Percentiles rank a stretch among this genome's conserved stretches.
Evolutionary conservation across 2,888 invertebrate species (phyloP).

Genomic region (Sthenelais limicola): DNA sequence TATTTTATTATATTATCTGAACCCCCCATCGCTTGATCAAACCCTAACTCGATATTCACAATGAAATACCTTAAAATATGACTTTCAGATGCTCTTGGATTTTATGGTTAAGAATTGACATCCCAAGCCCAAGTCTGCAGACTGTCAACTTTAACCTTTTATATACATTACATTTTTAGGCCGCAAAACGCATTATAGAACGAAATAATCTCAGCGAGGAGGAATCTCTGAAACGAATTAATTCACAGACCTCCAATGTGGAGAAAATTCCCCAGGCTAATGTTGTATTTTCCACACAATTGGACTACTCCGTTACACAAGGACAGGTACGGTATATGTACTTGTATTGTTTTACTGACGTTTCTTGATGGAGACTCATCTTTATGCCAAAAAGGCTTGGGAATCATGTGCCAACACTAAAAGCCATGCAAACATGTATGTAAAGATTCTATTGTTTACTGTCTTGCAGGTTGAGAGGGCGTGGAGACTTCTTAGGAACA

Average conservation of each 20-base stretch:
- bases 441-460: no score
- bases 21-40: neutral
- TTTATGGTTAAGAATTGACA: no score
- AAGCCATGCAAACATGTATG: no score
- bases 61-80: no score
- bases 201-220: slow-evolving; percentile 84
- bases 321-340: slow-evolving; percentile 81
- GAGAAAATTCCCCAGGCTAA: slow-evolving; percentile 84
- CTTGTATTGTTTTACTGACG: no score
- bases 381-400: no score
- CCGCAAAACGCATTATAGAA: slow-evolving; percentile 70
- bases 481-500: no score
- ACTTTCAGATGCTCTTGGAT: no score
- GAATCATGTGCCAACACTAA: no score
- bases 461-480: no score
- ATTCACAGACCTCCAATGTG: slow-evolving; percentile 83
- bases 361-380: no score
- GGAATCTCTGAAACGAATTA: slow-evolving; percentile 83
- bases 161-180: slow-evolving; percentile 56
- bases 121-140: no score
- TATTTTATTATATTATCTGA: neutral
- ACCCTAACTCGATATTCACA: neutral
- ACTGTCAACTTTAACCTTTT: neutral
- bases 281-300: slow-evolving; percentile 90
- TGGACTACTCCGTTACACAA: slow-evolving; percentile 89